Percentiles rank a stretch among this genome's conserved stretches.
These are phyloP conservation scores for Rhopalosiphum nymphaeae DNA, from an alignment of 2,888 invertebrate genomes.

Conservation along the genomic window DNA sequence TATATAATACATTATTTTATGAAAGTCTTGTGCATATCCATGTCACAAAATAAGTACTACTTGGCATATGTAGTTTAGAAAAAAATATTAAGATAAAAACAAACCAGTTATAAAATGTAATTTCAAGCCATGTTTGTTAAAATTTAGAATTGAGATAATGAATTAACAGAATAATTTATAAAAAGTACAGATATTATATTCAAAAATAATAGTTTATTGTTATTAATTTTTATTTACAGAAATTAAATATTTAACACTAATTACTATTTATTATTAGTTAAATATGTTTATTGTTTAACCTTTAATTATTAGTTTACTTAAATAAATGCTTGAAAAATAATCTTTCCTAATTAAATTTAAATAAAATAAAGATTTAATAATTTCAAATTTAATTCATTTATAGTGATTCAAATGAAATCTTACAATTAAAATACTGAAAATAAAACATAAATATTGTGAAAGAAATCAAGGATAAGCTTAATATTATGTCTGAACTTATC, in stretches of 20 bases:
- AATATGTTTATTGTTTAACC: not conserved
- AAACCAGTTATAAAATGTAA: not conserved
- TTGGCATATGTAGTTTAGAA: not conserved
- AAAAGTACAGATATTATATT: not conserved
- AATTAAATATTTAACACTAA: not conserved
- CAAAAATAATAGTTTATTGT: not conserved
- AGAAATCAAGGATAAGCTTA: not conserved
- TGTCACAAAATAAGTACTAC: not conserved
- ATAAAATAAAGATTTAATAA: not conserved
- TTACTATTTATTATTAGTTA: not conserved
- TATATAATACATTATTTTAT: not conserved
- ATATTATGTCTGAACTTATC: not conserved
- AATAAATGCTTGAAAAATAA: not conserved
- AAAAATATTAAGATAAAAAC: not conserved
- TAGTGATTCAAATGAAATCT: not conserved
- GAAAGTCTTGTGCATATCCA: not conserved
- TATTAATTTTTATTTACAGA: not conserved
- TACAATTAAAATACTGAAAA: not conserved
- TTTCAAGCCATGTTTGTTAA: not conserved
- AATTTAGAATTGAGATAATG: not conserved
- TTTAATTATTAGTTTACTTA: not conserved
- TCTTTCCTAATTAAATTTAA: not conserved
- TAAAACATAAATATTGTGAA: not conserved
- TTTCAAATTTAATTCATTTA: not conserved
- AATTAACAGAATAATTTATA: not conserved